These are phyloP conservation scores for Aphidoletes aphidimyza DNA, from an alignment of 2,888 invertebrate species.

Conservation along the genomic window DNA sequence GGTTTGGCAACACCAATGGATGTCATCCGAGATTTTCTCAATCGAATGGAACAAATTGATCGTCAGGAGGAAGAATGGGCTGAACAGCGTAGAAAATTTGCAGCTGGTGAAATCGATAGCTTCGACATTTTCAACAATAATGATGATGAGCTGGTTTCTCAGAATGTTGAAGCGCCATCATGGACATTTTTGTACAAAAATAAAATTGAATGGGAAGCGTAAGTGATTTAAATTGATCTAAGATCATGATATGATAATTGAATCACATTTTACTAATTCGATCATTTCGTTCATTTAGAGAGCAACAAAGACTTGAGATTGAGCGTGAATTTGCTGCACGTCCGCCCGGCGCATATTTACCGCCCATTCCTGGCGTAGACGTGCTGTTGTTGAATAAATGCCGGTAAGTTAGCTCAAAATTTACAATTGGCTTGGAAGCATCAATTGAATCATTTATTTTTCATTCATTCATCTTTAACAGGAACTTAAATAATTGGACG, in stretches of 20 bases:
- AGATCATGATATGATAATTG: no score
- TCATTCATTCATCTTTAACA: not conserved
- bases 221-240: no score
- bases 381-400: slow-evolving; percentile 7
- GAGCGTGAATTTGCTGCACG: slow-evolving; percentile 8
- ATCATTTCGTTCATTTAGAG: no score
- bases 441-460: not conserved
- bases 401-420: not conserved
- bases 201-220: slow-evolving; percentile 44
- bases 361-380: not conserved
- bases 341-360: not conserved
- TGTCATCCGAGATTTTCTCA: not conserved
- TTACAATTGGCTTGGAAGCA: no score
- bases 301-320: not conserved
- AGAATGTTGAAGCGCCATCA: slow-evolving; percentile 41
- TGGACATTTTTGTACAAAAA: slow-evolving; percentile 1
- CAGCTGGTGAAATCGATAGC: not conserved
- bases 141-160: slow-evolving; percentile 9
- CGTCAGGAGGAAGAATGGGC: not conserved
- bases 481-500: slow-evolving; percentile 16
- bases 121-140: not conserved
- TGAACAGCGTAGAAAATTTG: not conserved
- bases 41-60: not conserved
- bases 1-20: not conserved
- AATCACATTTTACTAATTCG: no score